phyloP scores from a whole-genome alignment of 2,797 vertebrate genomes.

The Triplophysa yarkandensis region DNA sequence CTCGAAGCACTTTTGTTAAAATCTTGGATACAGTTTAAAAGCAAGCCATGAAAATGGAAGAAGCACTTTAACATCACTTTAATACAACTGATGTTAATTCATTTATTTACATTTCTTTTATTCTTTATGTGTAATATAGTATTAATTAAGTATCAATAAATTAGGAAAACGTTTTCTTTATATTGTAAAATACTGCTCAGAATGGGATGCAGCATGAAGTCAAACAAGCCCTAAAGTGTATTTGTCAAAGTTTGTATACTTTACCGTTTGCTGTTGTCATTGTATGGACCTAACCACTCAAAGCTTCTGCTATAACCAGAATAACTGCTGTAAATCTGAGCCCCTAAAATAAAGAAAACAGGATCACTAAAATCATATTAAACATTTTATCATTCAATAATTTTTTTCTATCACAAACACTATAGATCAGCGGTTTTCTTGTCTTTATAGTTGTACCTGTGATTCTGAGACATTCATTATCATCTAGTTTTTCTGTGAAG shows the following conservation, averaged over 20 bases:
- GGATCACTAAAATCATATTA: background rate
- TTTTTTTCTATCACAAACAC: too few species aligned
- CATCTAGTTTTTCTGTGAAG: constrained; percentile 71
- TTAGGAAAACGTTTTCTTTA: too few species aligned
- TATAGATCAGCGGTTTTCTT: too few species aligned
- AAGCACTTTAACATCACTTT: too few species aligned
- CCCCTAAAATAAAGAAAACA: constrained; percentile 56
- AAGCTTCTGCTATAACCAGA: constrained; percentile 65
- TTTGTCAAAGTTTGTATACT: constrained; percentile 1
- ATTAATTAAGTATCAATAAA: too few species aligned
- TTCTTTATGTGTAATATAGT: too few species aligned
- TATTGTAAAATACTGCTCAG: too few species aligned
- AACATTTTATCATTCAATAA: background rate
- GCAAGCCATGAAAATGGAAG: too few species aligned
- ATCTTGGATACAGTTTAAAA: too few species aligned
- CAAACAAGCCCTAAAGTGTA: background rate
- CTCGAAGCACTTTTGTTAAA: too few species aligned
- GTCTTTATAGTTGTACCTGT: constrained; percentile 60
- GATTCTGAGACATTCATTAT: constrained; percentile 70
- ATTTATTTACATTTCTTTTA: too few species aligned
- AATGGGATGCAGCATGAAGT: too few species aligned
- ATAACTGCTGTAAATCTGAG: constrained; percentile 68
- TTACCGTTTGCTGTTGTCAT: constrained; percentile 55
- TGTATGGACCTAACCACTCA: constrained; percentile 54
- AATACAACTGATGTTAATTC: background rate